These are phyloP conservation scores for Nothocercus nigrocapillus DNA, from an alignment of 2,113 vertebrate species.

Conservation along the genomic window DNA sequence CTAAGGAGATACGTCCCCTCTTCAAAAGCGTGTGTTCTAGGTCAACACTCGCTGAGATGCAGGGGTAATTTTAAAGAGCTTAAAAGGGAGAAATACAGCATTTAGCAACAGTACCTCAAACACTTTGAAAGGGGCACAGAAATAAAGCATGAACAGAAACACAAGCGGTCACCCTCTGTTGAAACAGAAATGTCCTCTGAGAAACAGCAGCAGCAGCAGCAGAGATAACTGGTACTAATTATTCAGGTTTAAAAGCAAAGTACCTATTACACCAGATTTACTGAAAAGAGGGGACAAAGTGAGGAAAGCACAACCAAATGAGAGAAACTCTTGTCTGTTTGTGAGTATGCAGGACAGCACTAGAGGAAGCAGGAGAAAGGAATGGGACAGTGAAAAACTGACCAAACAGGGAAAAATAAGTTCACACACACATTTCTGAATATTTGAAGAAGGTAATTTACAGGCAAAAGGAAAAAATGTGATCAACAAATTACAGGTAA, in stretches of 20 bases:
- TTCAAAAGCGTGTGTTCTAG: fast-evolving
- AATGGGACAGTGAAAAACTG: neutral
- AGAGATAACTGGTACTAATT: neutral
- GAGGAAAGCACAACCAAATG: neutral
- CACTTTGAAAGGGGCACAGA: neutral
- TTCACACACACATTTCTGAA: neutral
- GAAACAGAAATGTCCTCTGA: neutral
- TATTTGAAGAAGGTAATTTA: neutral
- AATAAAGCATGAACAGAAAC: neutral
- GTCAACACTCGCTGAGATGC: fast-evolving
- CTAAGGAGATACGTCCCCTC: neutral
- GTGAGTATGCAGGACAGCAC: neutral
- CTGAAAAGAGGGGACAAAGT: neutral
- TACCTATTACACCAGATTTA: neutral
- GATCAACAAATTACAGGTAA: neutral
- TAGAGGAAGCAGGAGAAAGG: neutral
- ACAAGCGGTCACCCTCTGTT: neutral
- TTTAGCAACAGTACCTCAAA: neutral
- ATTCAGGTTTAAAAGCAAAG: neutral
- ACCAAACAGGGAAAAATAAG: fast-evolving
- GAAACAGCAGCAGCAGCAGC: neutral
- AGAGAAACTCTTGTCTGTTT: neutral
- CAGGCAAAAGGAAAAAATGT: neutral
- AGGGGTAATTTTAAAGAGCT: neutral
- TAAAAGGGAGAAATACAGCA: neutral